Base-by-base conservation (phyloP, 1,140 invertebrate species). In the Drosophila athabasca region DNA sequence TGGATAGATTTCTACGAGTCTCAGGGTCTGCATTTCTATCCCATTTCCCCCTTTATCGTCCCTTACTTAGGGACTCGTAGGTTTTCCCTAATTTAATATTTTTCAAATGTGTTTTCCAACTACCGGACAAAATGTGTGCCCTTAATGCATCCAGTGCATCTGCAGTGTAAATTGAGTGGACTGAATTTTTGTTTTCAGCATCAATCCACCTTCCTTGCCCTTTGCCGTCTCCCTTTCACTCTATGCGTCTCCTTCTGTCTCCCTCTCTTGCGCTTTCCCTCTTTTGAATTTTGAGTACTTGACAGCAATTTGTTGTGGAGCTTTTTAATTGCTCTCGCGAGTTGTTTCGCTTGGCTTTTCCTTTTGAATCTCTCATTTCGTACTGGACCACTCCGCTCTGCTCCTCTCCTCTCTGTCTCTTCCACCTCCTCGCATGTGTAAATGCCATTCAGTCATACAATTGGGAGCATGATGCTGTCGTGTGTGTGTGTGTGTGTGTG, bases 321-420 rank as follows among this genome's bases (percentile, higher is more conserved):
- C 65, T 58, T 70, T 70, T 70, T 70, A 70, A 70, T 70, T 70
- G 67, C 67, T 70, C 65, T 58, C 67, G 67, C 67, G 67, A 69
- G 66, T 69, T 69, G 44, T 69, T 69, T 69, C 66, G 65, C 66
- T 58, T 69, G 66, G 66, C 66, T 69, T 69, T 69, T 58, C 66
- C 64, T 65, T 58, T 69, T 69, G 66, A 69, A 69, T 69, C 39
- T 13, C n/a, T 52, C 51, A 49, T 50, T 65, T 19, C 51, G 6
- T 24, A 44, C 13, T 35, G 31, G n/a, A 19, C n/a, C 19, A 0
- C n/a, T 19, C 17, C 60, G 7, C 15, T 3, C 15, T 29, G 3
- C 8, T n/a, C n/a, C 11, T 13, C 22, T 5, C 39, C 11, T 5
- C 39, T 11, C 19, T 35, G 15, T 15, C 6, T n/a, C 17, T 9